A percentile compares a stretch with the other conserved stretches of the same genome.
phyloP scores from a whole-genome alignment of 2,888 invertebrate species.

The Drepana falcataria region DNA sequence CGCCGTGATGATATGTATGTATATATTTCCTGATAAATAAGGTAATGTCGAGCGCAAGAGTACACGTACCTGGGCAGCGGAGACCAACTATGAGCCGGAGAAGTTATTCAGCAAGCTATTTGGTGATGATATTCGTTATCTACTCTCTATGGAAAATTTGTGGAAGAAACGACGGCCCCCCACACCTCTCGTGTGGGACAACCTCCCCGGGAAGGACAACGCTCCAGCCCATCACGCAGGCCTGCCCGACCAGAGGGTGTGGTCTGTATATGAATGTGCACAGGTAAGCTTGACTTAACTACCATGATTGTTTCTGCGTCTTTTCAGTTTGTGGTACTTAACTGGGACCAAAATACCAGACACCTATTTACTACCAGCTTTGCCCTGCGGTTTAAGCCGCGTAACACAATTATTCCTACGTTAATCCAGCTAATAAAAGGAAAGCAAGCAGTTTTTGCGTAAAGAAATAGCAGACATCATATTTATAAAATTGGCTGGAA shows the following conservation, averaged over 20 bases:
- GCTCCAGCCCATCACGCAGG: constrained; percentile 64
- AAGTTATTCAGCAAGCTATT: constrained; percentile 96
- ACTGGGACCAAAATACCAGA: too few species aligned
- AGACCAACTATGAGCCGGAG: constrained; percentile 87
- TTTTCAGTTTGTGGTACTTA: constrained; percentile 1
- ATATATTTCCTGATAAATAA: too few species aligned
- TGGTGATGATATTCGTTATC: constrained; percentile 94
- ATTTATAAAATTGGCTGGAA: too few species aligned
- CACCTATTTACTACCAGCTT: too few species aligned
- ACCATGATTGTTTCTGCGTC: too few species aligned
- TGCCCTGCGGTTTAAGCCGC: too few species aligned
- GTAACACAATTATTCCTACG: too few species aligned
- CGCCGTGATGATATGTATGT: too few species aligned
- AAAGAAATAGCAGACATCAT: too few species aligned
- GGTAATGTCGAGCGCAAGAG: constrained; percentile 78
- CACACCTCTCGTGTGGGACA: constrained; percentile 85
- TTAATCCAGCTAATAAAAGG: too few species aligned
- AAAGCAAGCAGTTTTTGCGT: too few species aligned
- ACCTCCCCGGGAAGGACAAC: constrained; percentile 78
- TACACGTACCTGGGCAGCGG: constrained; percentile 94
- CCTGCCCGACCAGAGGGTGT: constrained; percentile 86
- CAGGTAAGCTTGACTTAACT: constrained; percentile 47
- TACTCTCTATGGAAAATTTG: constrained; percentile 95
- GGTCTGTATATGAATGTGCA: constrained; percentile 88
- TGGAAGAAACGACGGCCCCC: constrained; percentile 96